phyloP scores from a whole-genome alignment of 1,140 invertebrate genomes.

The Homalodisca vitripennis region DNA sequence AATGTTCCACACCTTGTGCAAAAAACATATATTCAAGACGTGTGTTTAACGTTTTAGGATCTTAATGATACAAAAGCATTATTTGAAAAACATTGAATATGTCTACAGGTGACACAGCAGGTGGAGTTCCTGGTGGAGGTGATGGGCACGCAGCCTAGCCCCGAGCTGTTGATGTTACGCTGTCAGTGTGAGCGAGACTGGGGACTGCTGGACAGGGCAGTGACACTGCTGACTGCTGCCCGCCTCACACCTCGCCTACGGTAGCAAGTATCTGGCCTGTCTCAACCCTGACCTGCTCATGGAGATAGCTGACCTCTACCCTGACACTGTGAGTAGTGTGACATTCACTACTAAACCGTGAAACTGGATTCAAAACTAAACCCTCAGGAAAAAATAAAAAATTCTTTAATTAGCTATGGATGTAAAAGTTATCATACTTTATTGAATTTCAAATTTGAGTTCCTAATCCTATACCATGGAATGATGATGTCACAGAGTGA shows the following conservation, averaged over 20 bases:
- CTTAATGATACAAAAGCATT: not conserved
- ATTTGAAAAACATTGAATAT: not conserved
- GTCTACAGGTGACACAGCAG: conserved; percentile 69
- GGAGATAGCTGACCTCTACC: conserved; percentile 75
- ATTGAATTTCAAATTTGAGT: no score
- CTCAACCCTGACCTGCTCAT: conserved; percentile 87
- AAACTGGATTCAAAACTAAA: no score
- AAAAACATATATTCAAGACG: not conserved
- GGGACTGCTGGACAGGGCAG: conserved; percentile 66
- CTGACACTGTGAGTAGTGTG: conserved; percentile 48
- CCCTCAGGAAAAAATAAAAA: no score
- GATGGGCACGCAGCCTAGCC: conserved; percentile 57
- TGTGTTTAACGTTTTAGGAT: conserved; percentile 38
- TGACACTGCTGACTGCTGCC: conserved; percentile 63
- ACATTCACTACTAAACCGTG: no score
- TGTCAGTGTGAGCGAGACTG: conserved; percentile 59
- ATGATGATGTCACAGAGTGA: no score
- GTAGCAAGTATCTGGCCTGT: conserved; percentile 68
- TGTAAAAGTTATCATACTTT: no score
- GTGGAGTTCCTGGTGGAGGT: conserved; percentile 85
- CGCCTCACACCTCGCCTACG: conserved; percentile 66
- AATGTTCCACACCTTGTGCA: not conserved
- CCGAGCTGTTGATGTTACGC: conserved; percentile 67
- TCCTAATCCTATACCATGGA: no score
- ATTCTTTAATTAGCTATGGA: no score